Base-by-base conservation (phyloP, 2,113 vertebrate genomes). In the Sakesphorus luctuosus region DNA sequence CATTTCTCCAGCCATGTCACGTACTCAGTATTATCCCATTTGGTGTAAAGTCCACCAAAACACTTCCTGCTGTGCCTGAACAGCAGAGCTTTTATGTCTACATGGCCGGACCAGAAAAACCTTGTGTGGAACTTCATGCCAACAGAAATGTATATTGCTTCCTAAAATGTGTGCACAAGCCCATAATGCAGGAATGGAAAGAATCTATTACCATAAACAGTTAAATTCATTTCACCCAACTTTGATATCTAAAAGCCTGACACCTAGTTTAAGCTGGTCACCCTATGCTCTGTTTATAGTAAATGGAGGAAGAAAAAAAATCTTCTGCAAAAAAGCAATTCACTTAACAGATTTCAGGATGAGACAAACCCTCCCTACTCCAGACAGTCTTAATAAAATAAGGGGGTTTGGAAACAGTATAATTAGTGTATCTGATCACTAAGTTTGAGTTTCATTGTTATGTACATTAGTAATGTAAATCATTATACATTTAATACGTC, bases 51-150 rank as follows among this genome's bases (percentile, higher is more conserved):
- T 7, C 29, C 33, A 81, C 25, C n/a, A 84, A 67, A 91, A 75
- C 61, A 40, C 3, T 72, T 80, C 12, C 35, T 25, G 35, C 10
- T 71, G 38, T 29, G 71, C 66, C 52, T 47, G 55, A 40, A 89
- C 19, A 75, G 23, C 18, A 35, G 38, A 91, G 17, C 5, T 82
- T 72, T 82, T 40, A 56, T 15, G 24, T 8, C 44, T 26, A 24
- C 2, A 21, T 24, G 13, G 23, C 12, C 44, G 85, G 9, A 71
- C 17, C 13, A 69, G n/a, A 80, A 77, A 69, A 94, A 40, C 7
- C 17, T 33, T n/a, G 29, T 58, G 50, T 31, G 43, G 31, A 74
- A 50, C 18, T 63, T 75, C 28, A 71, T 0, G 0, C 14, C 59
- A 82, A 35, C 31, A 67, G 25, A 43, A 87, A 71, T 14, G 16